These are phyloP conservation scores for Carabus problematicus DNA, from an alignment of 2,888 invertebrate species.

Conservation along the genomic window DNA sequence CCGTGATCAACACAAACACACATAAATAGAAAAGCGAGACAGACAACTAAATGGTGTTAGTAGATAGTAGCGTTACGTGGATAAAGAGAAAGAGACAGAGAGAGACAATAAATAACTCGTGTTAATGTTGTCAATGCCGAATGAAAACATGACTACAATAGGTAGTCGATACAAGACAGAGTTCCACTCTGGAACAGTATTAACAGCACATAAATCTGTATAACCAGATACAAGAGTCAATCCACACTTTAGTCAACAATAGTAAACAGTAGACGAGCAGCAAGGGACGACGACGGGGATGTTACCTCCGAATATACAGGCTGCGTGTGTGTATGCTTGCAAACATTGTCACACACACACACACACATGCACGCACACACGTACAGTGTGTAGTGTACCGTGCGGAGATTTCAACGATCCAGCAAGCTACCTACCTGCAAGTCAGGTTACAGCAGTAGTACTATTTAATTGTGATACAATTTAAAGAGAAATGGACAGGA, in stretches of 20 bases:
- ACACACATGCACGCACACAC: too few species aligned
- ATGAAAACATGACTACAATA: slow-evolving; percentile 43
- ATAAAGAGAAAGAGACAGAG: slow-evolving; percentile 52
- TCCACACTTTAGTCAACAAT: slow-evolving; percentile 50
- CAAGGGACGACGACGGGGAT: too few species aligned
- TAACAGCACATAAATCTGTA: slow-evolving; percentile 58
- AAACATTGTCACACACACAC: slow-evolving; percentile 49
- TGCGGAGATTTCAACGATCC: background rate
- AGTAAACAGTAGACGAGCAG: background rate
- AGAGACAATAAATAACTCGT: slow-evolving; percentile 50
- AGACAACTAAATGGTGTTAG: too few species aligned
- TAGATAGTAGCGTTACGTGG: too few species aligned
- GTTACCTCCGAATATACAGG: too few species aligned
- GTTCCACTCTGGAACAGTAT: slow-evolving; percentile 48
- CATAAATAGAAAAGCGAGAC: background rate
- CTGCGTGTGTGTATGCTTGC: slow-evolving; percentile 48
- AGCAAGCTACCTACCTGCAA: background rate
- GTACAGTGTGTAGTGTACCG: background rate
- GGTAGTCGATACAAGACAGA: too few species aligned
- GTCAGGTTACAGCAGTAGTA: too few species aligned
- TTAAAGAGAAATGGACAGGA: too few species aligned
- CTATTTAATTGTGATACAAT: too few species aligned
- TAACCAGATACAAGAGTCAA: slow-evolving; percentile 55
- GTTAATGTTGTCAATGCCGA: slow-evolving; percentile 57
- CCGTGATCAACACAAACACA: slow-evolving; percentile 5